Base-by-base conservation (phyloP, 2,888 invertebrate species). In the Macroteleia sp. region DNA sequence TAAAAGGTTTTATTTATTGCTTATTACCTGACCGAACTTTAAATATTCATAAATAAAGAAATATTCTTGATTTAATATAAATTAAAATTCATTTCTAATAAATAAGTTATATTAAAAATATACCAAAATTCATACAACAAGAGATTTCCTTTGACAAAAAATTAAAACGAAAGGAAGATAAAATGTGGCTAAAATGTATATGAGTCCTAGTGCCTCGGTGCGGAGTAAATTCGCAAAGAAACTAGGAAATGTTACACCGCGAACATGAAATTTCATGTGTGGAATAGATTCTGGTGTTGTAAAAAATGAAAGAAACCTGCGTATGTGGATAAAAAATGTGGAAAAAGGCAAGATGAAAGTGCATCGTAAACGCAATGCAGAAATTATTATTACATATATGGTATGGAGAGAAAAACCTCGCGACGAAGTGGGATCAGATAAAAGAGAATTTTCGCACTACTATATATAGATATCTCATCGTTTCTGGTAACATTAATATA, bases 361-460 rank as follows among this genome's bases (percentile, higher is more conserved):
- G 71, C 62, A 71, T 48, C 44, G 25, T 56, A 71, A 44, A 62
- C 54, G 62, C 36, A 48, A 44, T 25, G 56, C 14, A 62, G 62
- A 62, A 62, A 71, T 71, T 71, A 62, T 71, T 62, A 62, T 71
- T 61, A 61, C 52, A 41, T 62, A 34, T 8, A 12, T 2, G n/a
- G n/a, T n/a, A n/a, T n/a, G n/a, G n/a, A n/a, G n/a, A n/a, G 19
- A 54, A 44, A 64, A 42, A 44, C 17, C 0, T 9, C 10, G 16
- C 39, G 25, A 25, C n/a, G 34, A 44, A n/a, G 22, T 42, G 16
- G 28, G 14, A 2, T 14, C 8, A 16, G 32, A 14, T 34, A 28
- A 61, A 71, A 54, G 42, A 34, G 17, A 17, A 34, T 16, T 14
- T 19, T 36, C 12, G 42, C 56, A 39, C 32, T 46, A 22, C 16